Evolutionary conservation across 2,113 vertebrate genomes (phyloP).

Genomic region (Rhipidura dahli): DNA sequence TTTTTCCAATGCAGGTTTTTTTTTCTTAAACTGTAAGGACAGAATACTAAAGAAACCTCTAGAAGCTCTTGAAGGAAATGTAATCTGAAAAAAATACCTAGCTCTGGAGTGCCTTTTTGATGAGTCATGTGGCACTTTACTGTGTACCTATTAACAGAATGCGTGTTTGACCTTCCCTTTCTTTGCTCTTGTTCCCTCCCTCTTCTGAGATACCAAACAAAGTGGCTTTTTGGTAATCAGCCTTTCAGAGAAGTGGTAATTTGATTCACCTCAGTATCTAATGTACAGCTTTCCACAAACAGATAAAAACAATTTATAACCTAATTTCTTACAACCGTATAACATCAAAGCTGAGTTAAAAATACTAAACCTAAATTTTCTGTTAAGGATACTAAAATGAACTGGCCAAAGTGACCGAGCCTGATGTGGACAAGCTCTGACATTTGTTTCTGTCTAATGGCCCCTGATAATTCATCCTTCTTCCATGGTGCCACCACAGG

Average conservation of each 20-base stretch:
- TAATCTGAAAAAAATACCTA: background rate
- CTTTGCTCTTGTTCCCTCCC: background rate
- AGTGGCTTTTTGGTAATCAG: background rate
- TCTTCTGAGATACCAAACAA: background rate
- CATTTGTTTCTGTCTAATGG: background rate
- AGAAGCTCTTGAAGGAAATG: slow-evolving; percentile 25
- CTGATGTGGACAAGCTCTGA: background rate
- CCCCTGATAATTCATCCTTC: background rate
- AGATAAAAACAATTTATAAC: background rate
- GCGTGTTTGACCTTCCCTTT: slow-evolving; percentile 1
- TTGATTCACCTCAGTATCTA: background rate
- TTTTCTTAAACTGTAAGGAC: background rate
- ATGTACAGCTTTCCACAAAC: background rate
- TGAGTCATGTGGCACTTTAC: slow-evolving; percentile 22
- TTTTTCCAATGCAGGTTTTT: background rate
- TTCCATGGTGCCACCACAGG: background rate
- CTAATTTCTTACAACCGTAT: background rate
- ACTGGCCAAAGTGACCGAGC: background rate
- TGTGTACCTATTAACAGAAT: slow-evolving; percentile 14
- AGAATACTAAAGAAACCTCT: background rate
- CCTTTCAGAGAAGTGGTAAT: background rate
- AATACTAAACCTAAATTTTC: background rate
- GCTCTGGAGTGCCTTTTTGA: background rate
- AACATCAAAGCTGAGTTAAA: background rate
- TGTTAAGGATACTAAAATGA: background rate